These are phyloP conservation scores for Folsomia manolachei DNA, from an alignment of 2,888 invertebrate species.

Conservation along the genomic window DNA sequence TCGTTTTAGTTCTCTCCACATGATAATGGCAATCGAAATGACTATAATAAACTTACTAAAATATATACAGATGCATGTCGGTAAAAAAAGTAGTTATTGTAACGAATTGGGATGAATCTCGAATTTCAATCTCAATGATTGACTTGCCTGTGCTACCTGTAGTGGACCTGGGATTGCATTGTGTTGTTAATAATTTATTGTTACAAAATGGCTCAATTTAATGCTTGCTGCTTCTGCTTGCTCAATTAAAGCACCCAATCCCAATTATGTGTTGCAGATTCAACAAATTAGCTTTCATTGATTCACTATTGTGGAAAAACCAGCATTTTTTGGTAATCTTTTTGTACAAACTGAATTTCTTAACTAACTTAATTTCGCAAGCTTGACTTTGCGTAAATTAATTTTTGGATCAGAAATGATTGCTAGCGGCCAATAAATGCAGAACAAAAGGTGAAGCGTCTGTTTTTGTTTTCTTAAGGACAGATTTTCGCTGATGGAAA, in stretches of 20 bases:
- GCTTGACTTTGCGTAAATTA: too few relatives aligned
- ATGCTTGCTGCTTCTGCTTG: neutral
- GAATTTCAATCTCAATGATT: neutral
- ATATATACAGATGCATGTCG: too few relatives aligned
- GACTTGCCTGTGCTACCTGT: neutral
- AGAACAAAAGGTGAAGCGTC: too few relatives aligned
- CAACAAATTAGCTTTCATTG: neutral
- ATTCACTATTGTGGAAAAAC: neutral
- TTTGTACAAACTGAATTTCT: too few relatives aligned
- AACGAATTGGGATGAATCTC: neutral
- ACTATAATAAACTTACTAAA: neutral
- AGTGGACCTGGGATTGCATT: neutral
- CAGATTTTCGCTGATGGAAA: too few relatives aligned
- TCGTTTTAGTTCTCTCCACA: neutral
- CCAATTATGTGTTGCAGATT: neutral
- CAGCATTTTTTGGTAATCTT: neutral
- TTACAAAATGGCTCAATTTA: neutral
- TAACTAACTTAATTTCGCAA: too few relatives aligned
- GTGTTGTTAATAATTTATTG: neutral
- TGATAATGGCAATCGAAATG: neutral
- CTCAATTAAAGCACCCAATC: neutral
- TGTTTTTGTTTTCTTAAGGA: too few relatives aligned
- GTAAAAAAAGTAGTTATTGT: neutral
- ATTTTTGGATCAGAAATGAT: too few relatives aligned
- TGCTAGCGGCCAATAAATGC: too few relatives aligned